Evolutionary conservation across 2,888 invertebrate genomes (phyloP), one percentile per base, ranked within the genome.

Genomic region (Cerceris ruficornis): DNA sequence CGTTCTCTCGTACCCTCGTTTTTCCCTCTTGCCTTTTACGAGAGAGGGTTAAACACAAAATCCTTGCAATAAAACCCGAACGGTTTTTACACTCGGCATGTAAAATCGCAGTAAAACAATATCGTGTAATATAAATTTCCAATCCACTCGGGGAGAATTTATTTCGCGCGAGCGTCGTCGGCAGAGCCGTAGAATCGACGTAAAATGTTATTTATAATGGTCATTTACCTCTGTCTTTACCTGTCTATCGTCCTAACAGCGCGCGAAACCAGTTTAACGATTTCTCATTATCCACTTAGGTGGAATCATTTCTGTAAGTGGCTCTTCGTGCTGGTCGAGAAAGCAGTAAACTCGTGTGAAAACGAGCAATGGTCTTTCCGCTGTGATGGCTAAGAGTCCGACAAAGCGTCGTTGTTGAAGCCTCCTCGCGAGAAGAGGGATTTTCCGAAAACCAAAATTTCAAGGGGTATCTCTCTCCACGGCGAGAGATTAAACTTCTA

Each of bases 261-360:
- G 46, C 43, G 70, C 72, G 72, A 77, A 86, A 86, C 83, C 83
- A 86, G 84, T 86, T 86, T 83, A 86, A 88, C 80, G 81, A 87
- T 87, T 86, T 84, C 84, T 84, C 84, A 85, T 88, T 87, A 85
- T 85, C 86, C 82, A 87, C 81, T 86, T 85, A 85, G 73, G 74
- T 80, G 76, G 80, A 82, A 87, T 84, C 80, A 80, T 87, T 88
- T 86, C 84, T 86, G 77, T 81, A 83, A 88, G 84, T 84, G 82
- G 83, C 79, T 81, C 77, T 80, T 83, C 39, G 15, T 46, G 57
- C 13, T n/a, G 55, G 15, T 28, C 46, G 54, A 41, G 46, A 6
- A 70, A 42, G 39, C 11, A 50, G 43, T 67, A 67, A 76, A 60
- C 64, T 62, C 65, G 61, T 46, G 59, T 39, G 75, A 73, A 66